These are phyloP conservation scores for Oceanodroma leucorhoa DNA, from an alignment of 2,797 vertebrate species.

Conservation along the genomic window DNA sequence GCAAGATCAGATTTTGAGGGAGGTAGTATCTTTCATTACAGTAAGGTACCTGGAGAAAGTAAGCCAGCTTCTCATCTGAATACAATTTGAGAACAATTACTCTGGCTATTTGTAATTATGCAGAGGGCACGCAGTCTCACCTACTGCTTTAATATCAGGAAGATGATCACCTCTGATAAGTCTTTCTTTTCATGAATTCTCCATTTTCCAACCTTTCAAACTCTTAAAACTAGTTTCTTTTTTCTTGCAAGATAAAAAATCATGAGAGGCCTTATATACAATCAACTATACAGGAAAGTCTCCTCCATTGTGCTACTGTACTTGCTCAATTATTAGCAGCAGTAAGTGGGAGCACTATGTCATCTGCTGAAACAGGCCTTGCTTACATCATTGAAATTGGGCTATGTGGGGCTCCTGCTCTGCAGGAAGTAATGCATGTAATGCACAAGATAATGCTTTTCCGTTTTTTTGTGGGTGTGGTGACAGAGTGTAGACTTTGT, in stretches of 20 bases:
- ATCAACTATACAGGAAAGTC: neutral
- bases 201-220: neutral
- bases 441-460: neutral
- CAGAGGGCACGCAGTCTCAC: neutral
- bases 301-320: neutral
- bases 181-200: neutral
- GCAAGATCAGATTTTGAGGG: neutral
- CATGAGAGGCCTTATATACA: neutral
- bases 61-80: neutral
- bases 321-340: neutral
- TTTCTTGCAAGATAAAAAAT: neutral
- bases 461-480: neutral
- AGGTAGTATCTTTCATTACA: neutral
- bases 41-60: neutral
- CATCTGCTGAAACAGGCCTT: neutral
- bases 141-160: neutral
- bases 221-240: neutral
- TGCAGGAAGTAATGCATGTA: rapidly evolving
- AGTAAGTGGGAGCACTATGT: neutral
- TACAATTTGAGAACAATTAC: neutral
- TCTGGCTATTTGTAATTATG: neutral
- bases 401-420: neutral
- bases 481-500: neutral
- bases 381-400: neutral
- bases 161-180: neutral